Conservation (phyloP, 2,113 vertebrate species). For the Procavia capensis region DNA sequence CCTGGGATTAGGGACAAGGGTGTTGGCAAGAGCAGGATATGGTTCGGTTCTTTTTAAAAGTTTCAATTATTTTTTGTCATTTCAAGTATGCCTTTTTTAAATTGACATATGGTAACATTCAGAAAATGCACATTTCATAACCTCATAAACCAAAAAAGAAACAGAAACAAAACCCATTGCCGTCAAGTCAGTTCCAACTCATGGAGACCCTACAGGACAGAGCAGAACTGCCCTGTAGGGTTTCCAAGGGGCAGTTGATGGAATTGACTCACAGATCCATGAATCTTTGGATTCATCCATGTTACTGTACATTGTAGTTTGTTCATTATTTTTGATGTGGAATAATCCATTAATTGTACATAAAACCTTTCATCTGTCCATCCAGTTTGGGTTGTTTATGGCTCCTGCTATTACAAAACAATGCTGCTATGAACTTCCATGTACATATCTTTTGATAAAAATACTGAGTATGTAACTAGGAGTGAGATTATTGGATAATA, state of each 20-base stretch:
- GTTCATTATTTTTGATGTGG: neutral
- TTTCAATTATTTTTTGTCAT: neutral
- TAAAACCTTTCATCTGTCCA: neutral
- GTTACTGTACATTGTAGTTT: neutral
- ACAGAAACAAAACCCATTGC: too few relatives aligned
- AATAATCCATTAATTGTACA: neutral
- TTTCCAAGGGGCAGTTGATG: too few relatives aligned
- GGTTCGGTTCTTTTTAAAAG: neutral
- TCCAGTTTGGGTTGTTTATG: neutral
- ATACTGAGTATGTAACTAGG: neutral
- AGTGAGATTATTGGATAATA: too few relatives aligned
- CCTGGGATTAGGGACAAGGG: neutral
- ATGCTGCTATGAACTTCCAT: neutral
- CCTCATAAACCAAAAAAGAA: neutral
- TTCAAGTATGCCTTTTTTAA: neutral
- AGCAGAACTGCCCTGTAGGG: too few relatives aligned
- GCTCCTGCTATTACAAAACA: neutral
- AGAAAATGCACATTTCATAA: neutral
- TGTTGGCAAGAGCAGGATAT: neutral
- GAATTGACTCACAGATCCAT: neutral
- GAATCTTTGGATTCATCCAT: neutral
- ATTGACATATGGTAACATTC: neutral
- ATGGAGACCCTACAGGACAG: too few relatives aligned
- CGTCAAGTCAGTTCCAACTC: too few relatives aligned
- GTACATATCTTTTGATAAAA: neutral